Evolutionary conservation across 1,140 invertebrate genomes (phyloP).

Genomic region (Leptinotarsa undecemlineata): DNA sequence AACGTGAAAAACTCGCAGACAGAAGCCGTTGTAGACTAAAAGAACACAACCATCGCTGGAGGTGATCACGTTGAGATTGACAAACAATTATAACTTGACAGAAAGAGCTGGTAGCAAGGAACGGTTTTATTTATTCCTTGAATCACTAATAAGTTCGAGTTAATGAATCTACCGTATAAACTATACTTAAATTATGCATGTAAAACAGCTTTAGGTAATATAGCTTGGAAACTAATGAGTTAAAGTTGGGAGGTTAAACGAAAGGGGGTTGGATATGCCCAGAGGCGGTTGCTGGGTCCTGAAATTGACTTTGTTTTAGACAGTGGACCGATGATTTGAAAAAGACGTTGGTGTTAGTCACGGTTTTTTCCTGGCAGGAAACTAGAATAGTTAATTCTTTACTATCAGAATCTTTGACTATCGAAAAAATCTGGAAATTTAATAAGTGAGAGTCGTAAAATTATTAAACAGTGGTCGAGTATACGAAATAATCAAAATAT

Average conservation of each 20-base stretch:
- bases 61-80: slow-evolving; percentile 37
- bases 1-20: slow-evolving; percentile 29
- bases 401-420: too few relatives aligned
- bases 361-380: neutral
- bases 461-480: too few relatives aligned
- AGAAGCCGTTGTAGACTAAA: slow-evolving; percentile 30
- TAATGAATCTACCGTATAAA: slow-evolving; percentile 26
- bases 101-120: slow-evolving; percentile 36
- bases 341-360: slow-evolving; percentile 9
- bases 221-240: slow-evolving; percentile 26
- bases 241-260: slow-evolving; percentile 30
- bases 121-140: slow-evolving; percentile 38
- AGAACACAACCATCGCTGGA: slow-evolving; percentile 17
- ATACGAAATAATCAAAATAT: too few relatives aligned
- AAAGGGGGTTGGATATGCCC: slow-evolving; percentile 25
- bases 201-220: slow-evolving; percentile 23
- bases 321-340: neutral
- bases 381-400: too few relatives aligned
- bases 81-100: slow-evolving; percentile 42
- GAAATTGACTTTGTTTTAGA: slow-evolving; percentile 21
- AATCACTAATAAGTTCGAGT: slow-evolving; percentile 31
- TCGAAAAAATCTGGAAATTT: too few relatives aligned
- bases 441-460: too few relatives aligned
- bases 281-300: neutral
- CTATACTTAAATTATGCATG: slow-evolving; percentile 22